Base-by-base conservation (phyloP, 2,888 invertebrate genomes). In the Papilio gigon region DNA sequence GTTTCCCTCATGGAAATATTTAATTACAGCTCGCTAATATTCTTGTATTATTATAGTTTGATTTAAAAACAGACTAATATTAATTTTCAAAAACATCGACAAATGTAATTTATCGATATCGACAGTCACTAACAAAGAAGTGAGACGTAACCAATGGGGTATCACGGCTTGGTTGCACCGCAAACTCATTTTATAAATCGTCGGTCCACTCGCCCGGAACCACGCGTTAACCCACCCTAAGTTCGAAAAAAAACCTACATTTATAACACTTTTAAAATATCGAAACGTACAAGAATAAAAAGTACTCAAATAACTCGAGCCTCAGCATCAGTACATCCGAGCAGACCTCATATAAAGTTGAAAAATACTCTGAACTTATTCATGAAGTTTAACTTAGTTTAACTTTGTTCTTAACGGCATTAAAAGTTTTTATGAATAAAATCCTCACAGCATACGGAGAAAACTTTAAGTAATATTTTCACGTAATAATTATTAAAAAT, bases 101-200 rank as follows among this genome's bases (percentile, higher is more conserved):
- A 4, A 17, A 12, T 27, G 37, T 17, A 62, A 37, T 53, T 22
- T 68, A 68, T 71, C 66, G 68, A 67, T 63, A 66, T 14, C 42
- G 1, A 44, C 20, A 42, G 73, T 79, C 88, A 77, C 89, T 88
- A 83, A 77, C 80, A 84, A 87, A 88, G 85, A 88, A 92, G 92
- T 92, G 88, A 91, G 91, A 91, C 90, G 91, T 92, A 90, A 88
- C 90, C 92, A 87, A 89, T 91, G 89, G 89, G 86, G 90, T 90
- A 89, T 87, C 88, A 86, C 87, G 87, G 88, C 82, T 85, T 87
- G 89, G 90, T 89, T 89, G 90, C 89, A 89, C 91, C 90, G 87
- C 92, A 91, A 91, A 91, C 92, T 91, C 91, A 90, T 91, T 91
- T 90, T 90, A 88, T 91, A 91, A 91, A 91, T 91, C 90, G 91